Base-by-base conservation (phyloP, 1,140 invertebrate genomes). In the Pinna nobilis region DNA sequence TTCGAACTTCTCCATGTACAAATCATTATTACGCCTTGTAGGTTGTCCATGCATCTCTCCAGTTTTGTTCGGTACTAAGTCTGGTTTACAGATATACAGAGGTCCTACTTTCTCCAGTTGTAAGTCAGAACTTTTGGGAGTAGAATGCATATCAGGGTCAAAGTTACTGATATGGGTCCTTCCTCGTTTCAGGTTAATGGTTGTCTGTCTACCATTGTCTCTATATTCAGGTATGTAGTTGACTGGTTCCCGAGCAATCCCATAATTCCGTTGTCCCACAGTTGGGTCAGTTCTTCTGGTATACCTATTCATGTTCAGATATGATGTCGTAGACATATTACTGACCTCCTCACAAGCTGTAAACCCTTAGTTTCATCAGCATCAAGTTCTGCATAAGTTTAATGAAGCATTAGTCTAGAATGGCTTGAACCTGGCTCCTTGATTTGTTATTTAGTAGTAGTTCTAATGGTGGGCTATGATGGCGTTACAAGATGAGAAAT, bases 101-200 rank as follows among this genome's bases (percentile, higher is more conserved):
- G 23, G 51, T 20, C 25, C 28, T 33, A 15, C 28, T 28, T 30
- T 63, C 9, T 61, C 32, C 7, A 61, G 23, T n/a, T 70, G 30
- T 47, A 70, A 59, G 33, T 63, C 60, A 30, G 69, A 71, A 5
- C 59, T 63, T 30, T 71, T 71, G n/a, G 69, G 69, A 44, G 69
- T 71, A 13, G 69, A 71, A 55, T 71, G 69, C 25, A 64, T 33
- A 32, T 71, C 69, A 20, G 69, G 69, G 18, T 50, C 49, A 23
- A 63, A 63, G 23, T 63, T 9, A n/a, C 30, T 25, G 32, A 63
- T 35, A 28, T 53, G 51, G 20, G 23, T 44, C 37, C 39, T 63
- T 30, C 59, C 11, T n/a, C 51, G 18, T 13, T 9, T 20, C 5
- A 63, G 39, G 28, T 63, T 63, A 18, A 63, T 37, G 28, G 59